Percentiles rank a stretch among this genome's conserved stretches.
Conservation (phyloP, 2,113 vertebrate genomes). For the Eulemur macaco region DNA sequence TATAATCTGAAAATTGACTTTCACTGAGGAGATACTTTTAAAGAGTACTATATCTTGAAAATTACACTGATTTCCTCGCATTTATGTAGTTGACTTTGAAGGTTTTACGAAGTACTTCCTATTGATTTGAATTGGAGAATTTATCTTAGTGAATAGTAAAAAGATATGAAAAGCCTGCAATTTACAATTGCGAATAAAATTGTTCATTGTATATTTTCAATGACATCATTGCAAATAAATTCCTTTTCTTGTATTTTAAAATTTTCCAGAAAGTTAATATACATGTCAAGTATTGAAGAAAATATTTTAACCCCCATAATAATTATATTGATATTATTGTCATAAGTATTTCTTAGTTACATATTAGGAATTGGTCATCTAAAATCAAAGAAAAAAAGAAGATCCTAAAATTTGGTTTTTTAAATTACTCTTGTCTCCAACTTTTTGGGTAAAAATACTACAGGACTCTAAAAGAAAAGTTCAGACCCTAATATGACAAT, state of each 20-base stretch:
- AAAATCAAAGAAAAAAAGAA: not conserved
- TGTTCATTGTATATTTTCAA: constrained; percentile 70
- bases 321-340: not conserved
- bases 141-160: constrained; percentile 65
- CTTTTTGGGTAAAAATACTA: not conserved
- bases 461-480: not conserved
- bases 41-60: constrained; percentile 59
- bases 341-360: not conserved
- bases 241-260: not conserved
- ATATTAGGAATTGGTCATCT: not conserved
- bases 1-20: constrained; percentile 15
- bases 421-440: not conserved
- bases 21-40: not conserved
- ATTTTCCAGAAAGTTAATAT: not conserved
- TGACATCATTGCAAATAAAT: constrained; percentile 47
- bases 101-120: constrained; percentile 6
- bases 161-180: constrained; percentile 66
- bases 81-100: constrained; percentile 70
- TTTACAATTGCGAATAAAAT: constrained; percentile 64
- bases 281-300: not conserved
- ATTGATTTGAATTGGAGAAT: constrained; percentile 70
- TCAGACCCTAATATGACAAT: not conserved
- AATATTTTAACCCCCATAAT: not conserved
- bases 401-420: not conserved
- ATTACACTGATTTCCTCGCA: constrained; percentile 51